Conservation (phyloP, 2,113 vertebrate species). For the chimpanzee (Pan troglodytes) region DNA sequence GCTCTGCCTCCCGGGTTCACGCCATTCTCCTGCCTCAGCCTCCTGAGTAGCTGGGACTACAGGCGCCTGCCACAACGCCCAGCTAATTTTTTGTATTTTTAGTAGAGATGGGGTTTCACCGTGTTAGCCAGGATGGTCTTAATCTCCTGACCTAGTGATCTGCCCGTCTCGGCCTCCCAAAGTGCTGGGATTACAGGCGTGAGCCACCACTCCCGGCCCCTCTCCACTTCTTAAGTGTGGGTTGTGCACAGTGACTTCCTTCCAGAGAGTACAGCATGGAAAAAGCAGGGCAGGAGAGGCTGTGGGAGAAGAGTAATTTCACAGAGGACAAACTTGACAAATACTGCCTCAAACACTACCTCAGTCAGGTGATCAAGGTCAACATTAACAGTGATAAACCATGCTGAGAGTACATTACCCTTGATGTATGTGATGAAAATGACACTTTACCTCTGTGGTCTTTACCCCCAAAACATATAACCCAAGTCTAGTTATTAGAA, state of each 20-base stretch:
- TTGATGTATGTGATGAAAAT: neutral
- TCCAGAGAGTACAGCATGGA: neutral
- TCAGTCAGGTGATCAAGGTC: neutral
- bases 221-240: neutral
- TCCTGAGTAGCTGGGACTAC: too few relatives aligned
- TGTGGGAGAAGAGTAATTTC: neutral
- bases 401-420: neutral
- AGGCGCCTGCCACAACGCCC: too few relatives aligned
- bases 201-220: too few relatives aligned
- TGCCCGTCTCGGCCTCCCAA: too few relatives aligned
- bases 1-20: too few relatives aligned
- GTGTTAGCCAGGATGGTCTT: too few relatives aligned
- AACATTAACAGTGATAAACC: neutral
- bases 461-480: neutral
- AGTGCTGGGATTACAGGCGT: too few relatives aligned
- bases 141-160: too few relatives aligned
- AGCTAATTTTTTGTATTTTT: too few relatives aligned
- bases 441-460: neutral
- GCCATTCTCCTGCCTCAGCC: too few relatives aligned
- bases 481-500: neutral
- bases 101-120: too few relatives aligned
- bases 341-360: neutral
- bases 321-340: neutral
- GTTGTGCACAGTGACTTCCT: neutral
- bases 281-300: neutral